A percentile compares a stretch with the other conserved stretches of the same genome.
Conservation (phyloP, 2,888 invertebrate species). For the Orthosia gothica region DNA sequence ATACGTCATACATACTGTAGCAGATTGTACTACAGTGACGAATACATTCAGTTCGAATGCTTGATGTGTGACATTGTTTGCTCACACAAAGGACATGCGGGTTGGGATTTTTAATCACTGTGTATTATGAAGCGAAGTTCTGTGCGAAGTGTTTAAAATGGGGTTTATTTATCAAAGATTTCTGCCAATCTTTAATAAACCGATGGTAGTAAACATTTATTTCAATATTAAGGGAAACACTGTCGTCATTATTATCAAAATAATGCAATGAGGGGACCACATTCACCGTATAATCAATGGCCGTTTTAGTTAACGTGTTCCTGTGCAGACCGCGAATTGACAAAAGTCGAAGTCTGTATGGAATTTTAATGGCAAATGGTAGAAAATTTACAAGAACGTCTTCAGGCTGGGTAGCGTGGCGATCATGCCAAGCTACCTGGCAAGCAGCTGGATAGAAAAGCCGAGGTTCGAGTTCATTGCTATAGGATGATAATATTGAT, state of each 20-base stretch:
- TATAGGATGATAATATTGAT: not conserved
- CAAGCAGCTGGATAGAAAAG: not conserved
- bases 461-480: not conserved
- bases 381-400: not conserved
- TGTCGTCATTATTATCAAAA: not conserved
- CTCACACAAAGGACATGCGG: slow-evolving; percentile 59
- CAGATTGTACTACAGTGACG: slow-evolving; percentile 16
- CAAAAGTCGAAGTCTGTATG: not conserved
- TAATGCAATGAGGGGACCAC: not conserved
- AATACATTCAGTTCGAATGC: slow-evolving; percentile 27
- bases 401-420: not conserved
- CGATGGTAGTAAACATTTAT: not conserved
- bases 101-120: slow-evolving; percentile 56
- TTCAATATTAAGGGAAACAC: no score
- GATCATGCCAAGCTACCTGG: not conserved
- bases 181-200: not conserved
- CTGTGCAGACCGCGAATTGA: not conserved
- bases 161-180: slow-evolving; percentile 4
- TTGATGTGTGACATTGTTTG: slow-evolving; percentile 49
- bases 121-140: slow-evolving; percentile 33
- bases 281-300: not conserved
- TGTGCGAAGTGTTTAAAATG: slow-evolving; percentile 11
- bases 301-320: not conserved
- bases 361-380: no score
- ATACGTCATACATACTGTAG: not conserved